phyloP scores from a whole-genome alignment of 2,113 vertebrate species.

The Rissa tridactyla region DNA sequence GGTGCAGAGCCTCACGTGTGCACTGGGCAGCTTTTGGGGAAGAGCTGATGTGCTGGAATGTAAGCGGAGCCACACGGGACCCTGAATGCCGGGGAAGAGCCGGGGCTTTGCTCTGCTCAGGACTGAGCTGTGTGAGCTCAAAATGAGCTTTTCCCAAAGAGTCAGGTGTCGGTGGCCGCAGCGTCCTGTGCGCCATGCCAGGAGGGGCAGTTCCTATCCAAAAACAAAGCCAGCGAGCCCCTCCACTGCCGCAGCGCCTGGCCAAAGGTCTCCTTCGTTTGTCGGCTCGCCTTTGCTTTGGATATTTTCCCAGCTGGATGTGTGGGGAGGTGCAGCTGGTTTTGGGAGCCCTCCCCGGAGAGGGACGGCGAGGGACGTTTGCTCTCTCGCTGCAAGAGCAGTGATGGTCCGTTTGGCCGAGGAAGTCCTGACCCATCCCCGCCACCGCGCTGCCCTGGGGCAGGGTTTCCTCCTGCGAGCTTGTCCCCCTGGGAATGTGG shows the following conservation, averaged over 20 bases:
- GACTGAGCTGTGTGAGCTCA: rapidly evolving
- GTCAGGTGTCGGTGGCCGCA: neutral
- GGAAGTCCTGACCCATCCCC: neutral
- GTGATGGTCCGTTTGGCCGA: neutral
- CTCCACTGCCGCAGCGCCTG: rapidly evolving
- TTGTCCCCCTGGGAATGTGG: neutral
- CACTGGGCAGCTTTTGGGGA: neutral
- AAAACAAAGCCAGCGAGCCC: neutral
- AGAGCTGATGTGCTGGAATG: neutral
- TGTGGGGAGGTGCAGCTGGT: rapidly evolving
- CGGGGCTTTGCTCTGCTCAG: neutral
- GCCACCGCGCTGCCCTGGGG: neutral
- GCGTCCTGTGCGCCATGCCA: rapidly evolving
- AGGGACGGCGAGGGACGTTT: neutral
- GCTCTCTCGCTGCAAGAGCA: neutral
- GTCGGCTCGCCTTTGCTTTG: neutral
- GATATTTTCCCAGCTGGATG: neutral
- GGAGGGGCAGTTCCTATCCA: neutral
- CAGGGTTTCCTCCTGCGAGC: neutral
- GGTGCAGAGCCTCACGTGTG: neutral
- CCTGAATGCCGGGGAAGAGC: neutral
- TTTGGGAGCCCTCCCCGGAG: neutral
- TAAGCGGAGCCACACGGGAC: rapidly evolving
- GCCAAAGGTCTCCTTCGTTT: neutral
- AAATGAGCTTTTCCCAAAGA: neutral